These are phyloP conservation scores for Lophochroa leadbeateri DNA, from an alignment of 2,113 vertebrate genomes.

Conservation along the genomic window DNA sequence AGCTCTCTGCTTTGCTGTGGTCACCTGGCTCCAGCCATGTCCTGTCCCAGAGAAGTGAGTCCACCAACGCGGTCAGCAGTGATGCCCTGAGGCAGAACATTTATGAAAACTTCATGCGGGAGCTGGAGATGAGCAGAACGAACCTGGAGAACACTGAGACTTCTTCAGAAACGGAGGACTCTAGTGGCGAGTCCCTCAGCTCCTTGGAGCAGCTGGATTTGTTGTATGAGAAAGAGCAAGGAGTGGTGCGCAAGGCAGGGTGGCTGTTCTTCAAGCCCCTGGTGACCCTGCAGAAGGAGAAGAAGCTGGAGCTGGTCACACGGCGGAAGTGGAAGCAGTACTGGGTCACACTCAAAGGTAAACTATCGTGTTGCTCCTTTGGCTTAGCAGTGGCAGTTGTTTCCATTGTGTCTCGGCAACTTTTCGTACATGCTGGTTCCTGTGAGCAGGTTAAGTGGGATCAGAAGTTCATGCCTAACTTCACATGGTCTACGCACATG, in stretches of 20 bases:
- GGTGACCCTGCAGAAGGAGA: slow-evolving; percentile 92
- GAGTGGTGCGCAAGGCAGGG: slow-evolving; percentile 92
- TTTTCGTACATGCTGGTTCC: not conserved
- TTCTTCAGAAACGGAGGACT: slow-evolving; percentile 77
- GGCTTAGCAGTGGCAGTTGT: not conserved
- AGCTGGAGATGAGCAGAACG: slow-evolving; percentile 83
- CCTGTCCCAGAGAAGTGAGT: slow-evolving; percentile 82
- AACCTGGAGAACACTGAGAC: slow-evolving; percentile 68
- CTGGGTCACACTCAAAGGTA: slow-evolving; percentile 97
- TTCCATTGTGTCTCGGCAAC: not conserved
- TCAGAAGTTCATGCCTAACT: not conserved
- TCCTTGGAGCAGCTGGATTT: slow-evolving; percentile 93
- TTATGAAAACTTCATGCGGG: slow-evolving; percentile 92
- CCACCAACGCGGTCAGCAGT: slow-evolving; percentile 77
- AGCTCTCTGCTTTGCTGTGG: slow-evolving; percentile 81
- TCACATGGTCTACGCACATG: not conserved
- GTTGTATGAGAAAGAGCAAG: slow-evolving; percentile 94
- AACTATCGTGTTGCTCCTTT: fast-evolving
- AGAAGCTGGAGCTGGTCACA: slow-evolving; percentile 91
- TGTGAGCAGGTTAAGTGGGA: not conserved
- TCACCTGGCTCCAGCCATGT: slow-evolving; percentile 72
- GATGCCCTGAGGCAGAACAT: slow-evolving; percentile 88
- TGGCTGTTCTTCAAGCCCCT: slow-evolving; percentile 96
- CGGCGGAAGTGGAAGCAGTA: slow-evolving; percentile 95
- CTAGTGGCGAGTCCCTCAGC: slow-evolving; percentile 89